Evolutionary conservation across 1,140 invertebrate species (phyloP), one percentile per base, ranked within the genome.

Genomic region (Asobara japonica): DNA sequence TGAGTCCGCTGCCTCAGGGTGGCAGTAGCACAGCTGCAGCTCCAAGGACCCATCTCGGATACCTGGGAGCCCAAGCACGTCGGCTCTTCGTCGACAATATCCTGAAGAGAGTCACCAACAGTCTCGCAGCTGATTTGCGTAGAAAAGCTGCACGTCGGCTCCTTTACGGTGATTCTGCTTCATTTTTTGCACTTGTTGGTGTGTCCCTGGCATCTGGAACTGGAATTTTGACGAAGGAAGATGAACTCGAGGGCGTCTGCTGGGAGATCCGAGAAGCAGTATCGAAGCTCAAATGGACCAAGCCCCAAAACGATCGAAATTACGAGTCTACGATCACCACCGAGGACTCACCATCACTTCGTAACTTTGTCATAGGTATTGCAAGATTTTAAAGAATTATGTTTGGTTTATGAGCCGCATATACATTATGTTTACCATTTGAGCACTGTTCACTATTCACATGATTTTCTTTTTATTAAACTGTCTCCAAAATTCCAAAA

Each of bases 181-280:
- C 93, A 0, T 93, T 94, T 75, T 92, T 95, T 78, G 92, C 93
- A 20, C 81, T 95, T 3, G 91, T 94, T 38, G 94, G 94, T 10
- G 89, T 94, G 0, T 93, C 91, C 48, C 82, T 94, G 65, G 93
- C 93, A 5, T 92, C 93, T 27, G 93, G 92, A 1, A 89, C 90
- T 51, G 92, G 93, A 3, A 90, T 94, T 60, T 82, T 95, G n/a
- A 94, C 92, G 1, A 93, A 93, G 78, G 92, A 95, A 72, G 92
- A 95, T 81, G 92, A 95, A 86, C 79, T 94, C 3, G 94, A 95
- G 84, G 91, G 91, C 33, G 88, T 95, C 11, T 95, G 94, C 76
- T 92, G 91, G 89, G 93, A 95, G 88, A 95, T 95, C 66, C 65
- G 90, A 85, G 90, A 93, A 82, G 91, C 91, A 30, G 88, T 93